Percentiles rank a stretch among this genome's conserved stretches.
phyloP scores from a whole-genome alignment of 2,797 vertebrate genomes.

The Poecilia gillii region DNA sequence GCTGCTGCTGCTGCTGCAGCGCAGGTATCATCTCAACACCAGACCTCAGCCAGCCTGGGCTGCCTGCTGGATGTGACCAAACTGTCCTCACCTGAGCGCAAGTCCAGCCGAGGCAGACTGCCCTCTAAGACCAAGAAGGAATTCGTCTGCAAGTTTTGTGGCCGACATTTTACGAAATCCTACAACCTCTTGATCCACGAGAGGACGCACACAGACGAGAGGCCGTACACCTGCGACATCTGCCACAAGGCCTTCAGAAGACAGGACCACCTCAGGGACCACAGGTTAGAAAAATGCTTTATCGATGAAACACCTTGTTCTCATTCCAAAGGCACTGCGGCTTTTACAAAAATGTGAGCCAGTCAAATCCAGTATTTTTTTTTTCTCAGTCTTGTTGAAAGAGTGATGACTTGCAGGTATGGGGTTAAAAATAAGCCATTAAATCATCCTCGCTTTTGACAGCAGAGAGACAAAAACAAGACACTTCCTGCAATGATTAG shows the following conservation, averaged over 20 bases:
- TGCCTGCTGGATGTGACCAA: constrained; percentile 92
- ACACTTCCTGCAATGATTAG: not conserved
- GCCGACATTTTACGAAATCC: constrained; percentile 97
- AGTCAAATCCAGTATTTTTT: not conserved
- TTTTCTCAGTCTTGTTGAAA: not conserved
- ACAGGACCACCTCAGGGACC: constrained; percentile 97
- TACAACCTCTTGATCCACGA: constrained; percentile 98
- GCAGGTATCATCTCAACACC: constrained; percentile 54
- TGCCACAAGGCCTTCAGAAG: constrained; percentile 98
- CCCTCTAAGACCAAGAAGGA: constrained; percentile 98
- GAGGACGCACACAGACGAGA: constrained; percentile 96
- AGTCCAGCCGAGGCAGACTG: constrained; percentile 89
- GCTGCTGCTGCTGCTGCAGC: not conserved
- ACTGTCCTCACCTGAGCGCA: constrained; percentile 89
- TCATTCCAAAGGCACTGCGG: not conserved
- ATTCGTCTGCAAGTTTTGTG: constrained; percentile 99
- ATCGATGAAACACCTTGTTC: not conserved
- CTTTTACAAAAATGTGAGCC: not conserved
- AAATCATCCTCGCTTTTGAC: not conserved
- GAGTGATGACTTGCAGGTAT: not conserved
- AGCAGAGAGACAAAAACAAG: not conserved
- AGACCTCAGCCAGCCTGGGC: constrained; percentile 75
- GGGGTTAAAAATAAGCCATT: not conserved
- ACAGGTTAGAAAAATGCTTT: constrained; percentile 83
- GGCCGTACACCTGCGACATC: constrained; percentile 97